A percentile compares a stretch with the other conserved stretches of the same genome.
These are phyloP conservation scores for Hexactinellida sp. DNA, from an alignment of 37 sponge, comb jelly and placozoan species.

Conservation along the genomic window DNA sequence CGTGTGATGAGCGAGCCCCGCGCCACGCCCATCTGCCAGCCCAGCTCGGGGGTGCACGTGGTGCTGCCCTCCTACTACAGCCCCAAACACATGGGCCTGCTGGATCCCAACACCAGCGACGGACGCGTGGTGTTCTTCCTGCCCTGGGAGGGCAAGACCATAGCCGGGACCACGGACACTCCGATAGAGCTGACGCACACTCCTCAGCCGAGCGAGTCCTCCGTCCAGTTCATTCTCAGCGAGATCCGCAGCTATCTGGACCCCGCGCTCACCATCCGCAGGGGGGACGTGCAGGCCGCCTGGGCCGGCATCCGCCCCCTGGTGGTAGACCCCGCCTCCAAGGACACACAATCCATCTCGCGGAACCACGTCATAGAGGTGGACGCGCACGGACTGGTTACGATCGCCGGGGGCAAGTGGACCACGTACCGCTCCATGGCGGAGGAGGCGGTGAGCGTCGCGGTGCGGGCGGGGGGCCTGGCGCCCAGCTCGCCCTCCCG, in stretches of 20 bases:
- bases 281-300: conserved; percentile 95
- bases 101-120: conserved; percentile 91
- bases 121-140: conserved; percentile 98
- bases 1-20: conserved; percentile 71
- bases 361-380: conserved; percentile 95
- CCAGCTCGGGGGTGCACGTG: conserved; percentile 84
- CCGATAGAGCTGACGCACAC: conserved; percentile 56
- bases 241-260: conserved; percentile 85
- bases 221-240: conserved; percentile 81
- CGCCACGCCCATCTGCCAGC: conserved; percentile 51
- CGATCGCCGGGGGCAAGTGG: conserved; percentile 99
- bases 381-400: conserved; percentile 64
- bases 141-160: conserved; percentile 83
- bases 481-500: conserved; percentile 26
- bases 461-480: conserved; percentile 41
- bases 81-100: conserved; percentile 83
- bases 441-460: conserved; percentile 63
- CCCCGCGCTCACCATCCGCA: conserved; percentile 53
- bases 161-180: conserved; percentile 93
- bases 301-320: conserved; percentile 98
- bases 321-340: conserved; percentile 67
- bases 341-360: conserved; percentile 83
- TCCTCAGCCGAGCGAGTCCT: conserved; percentile 76
- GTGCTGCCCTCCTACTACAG: conserved; percentile 88
- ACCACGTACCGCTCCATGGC: conserved; percentile 98